A percentile compares a stretch with the other conserved stretches of the same genome.
These are phyloP conservation scores for Spea bombifrons DNA, from an alignment of 2,113 vertebrate genomes.

Conservation along the genomic window DNA sequence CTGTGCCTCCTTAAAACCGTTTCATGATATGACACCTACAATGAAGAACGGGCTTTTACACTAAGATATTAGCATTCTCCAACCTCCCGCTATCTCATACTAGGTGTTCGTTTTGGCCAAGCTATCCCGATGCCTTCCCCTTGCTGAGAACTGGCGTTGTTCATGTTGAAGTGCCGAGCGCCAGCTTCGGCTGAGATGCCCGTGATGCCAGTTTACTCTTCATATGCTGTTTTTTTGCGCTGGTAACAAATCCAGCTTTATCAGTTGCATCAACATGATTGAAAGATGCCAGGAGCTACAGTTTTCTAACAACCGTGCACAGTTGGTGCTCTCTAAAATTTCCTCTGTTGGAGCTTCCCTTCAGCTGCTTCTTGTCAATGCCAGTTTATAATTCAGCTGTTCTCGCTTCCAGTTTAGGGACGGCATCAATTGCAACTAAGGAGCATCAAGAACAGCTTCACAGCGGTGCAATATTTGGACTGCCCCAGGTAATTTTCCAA, in stretches of 20 bases:
- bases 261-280: conserved; percentile 40
- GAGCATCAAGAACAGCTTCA: conserved; percentile 36
- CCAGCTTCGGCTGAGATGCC: conserved; percentile 26
- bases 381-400: conserved; percentile 47
- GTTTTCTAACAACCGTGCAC: conserved; percentile 40
- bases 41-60: background rate
- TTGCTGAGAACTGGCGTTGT: conserved; percentile 19
- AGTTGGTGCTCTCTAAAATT: conserved; percentile 46
- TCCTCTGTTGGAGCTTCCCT: conserved; percentile 32
- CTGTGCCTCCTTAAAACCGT: conserved; percentile 1
- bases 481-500: conserved; percentile 45
- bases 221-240: background rate
- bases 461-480: conserved; percentile 40
- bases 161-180: background rate
- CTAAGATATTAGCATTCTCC: background rate
- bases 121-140: background rate
- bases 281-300: conserved; percentile 41
- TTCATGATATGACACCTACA: background rate
- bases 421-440: conserved; percentile 44
- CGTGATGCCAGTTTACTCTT: conserved; percentile 29
- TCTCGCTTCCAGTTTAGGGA: conserved; percentile 36
- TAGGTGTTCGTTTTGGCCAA: background rate
- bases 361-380: conserved; percentile 40
- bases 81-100: background rate
- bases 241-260: conserved; percentile 35